Percentiles rank a stretch among this genome's conserved stretches.
Conservation (phyloP, 2,113 vertebrate species). For the Notarius lentiginosus region DNA sequence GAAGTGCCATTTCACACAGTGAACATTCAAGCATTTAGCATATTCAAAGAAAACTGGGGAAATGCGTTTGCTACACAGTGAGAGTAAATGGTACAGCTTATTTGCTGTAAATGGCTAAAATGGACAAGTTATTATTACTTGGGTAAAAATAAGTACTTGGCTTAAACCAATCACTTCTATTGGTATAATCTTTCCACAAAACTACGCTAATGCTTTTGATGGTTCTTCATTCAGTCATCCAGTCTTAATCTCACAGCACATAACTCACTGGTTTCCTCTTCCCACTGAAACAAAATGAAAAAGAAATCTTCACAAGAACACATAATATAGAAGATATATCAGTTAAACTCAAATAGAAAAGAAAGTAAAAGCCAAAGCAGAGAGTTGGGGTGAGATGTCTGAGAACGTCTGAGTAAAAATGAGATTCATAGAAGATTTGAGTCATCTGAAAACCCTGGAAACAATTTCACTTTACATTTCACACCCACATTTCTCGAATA, state of each 20-base stretch:
- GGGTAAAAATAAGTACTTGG: too few relatives aligned
- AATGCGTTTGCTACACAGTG: background rate
- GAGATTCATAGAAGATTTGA: slow-evolving; percentile 16
- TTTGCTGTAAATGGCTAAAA: slow-evolving; percentile 25
- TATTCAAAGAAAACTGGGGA: background rate
- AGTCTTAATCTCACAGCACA: background rate
- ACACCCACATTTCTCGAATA: background rate
- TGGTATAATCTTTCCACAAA: too few relatives aligned
- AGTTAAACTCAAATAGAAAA: background rate
- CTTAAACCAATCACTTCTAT: too few relatives aligned
- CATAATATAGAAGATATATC: background rate
- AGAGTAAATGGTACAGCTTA: slow-evolving; percentile 22
- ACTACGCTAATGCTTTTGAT: background rate
- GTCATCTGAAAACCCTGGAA: slow-evolving; percentile 8
- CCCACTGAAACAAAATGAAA: background rate
- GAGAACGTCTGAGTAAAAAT: slow-evolving; percentile 3
- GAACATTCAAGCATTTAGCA: slow-evolving; percentile 1
- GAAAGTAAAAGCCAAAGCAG: background rate
- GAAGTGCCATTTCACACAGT: slow-evolving; percentile 16
- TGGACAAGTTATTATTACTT: background rate
- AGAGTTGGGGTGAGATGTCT: background rate
- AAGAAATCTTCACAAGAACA: background rate
- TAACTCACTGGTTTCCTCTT: background rate
- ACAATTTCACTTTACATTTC: background rate
- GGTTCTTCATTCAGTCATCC: background rate